A percentile compares a stretch with the other conserved stretches of the same genome.
These are phyloP conservation scores for Yponomeuta sedellus DNA, from an alignment of 2,888 invertebrate species.

Conservation along the genomic window DNA sequence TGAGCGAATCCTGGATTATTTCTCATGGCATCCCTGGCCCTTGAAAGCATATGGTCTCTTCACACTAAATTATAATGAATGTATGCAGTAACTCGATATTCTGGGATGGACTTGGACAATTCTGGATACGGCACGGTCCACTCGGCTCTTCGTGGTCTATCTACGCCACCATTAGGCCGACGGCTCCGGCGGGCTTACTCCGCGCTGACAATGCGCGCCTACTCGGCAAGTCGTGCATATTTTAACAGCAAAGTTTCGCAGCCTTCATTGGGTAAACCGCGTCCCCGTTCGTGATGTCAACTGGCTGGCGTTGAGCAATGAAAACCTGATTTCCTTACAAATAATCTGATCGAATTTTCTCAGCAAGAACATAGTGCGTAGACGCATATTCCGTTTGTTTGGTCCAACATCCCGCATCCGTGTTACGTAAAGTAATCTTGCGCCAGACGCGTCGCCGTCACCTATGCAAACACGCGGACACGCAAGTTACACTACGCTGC, in stretches of 20 bases:
- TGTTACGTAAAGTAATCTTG: slow-evolving; percentile 33
- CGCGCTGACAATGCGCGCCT: slow-evolving; percentile 49
- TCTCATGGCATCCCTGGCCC: no score
- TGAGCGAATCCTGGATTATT: no score
- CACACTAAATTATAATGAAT: no score
- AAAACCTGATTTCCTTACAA: slow-evolving; percentile 67
- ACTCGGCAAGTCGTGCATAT: slow-evolving; percentile 64
- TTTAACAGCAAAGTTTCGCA: slow-evolving; percentile 70
- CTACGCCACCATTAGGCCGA: not conserved
- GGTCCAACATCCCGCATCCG: slow-evolving; percentile 28
- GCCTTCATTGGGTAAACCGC: slow-evolving; percentile 70
- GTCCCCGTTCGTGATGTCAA: slow-evolving; percentile 71
- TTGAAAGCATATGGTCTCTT: no score
- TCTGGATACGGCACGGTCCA: no score
- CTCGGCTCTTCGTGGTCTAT: no score
- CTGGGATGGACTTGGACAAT: no score
- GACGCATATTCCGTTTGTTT: not conserved
- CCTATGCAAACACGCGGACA: slow-evolving; percentile 39
- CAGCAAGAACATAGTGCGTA: slow-evolving; percentile 29
- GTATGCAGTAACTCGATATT: no score
- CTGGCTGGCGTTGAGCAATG: slow-evolving; percentile 59
- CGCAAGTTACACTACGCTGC: slow-evolving; percentile 44
- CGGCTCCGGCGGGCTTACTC: slow-evolving; percentile 23
- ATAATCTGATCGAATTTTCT: slow-evolving; percentile 59
- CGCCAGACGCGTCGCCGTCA: slow-evolving; percentile 28